phyloP scores from a whole-genome alignment of 2,113 vertebrate species.

The Hassar affinis region DNA sequence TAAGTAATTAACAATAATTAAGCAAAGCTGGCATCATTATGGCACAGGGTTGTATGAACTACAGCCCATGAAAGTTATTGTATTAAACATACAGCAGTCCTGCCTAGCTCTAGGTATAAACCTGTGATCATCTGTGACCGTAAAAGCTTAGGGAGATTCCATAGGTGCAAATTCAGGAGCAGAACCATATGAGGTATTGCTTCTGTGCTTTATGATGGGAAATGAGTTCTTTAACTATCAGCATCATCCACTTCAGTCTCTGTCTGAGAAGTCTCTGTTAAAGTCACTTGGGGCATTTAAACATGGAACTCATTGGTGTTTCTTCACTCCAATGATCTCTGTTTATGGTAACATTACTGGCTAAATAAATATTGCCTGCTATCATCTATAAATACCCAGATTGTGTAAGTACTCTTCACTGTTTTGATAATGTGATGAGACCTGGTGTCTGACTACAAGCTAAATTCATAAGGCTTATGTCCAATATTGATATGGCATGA shows the following conservation, averaged over 20 bases:
- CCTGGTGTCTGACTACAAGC: background rate
- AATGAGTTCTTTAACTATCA: background rate
- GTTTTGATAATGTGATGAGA: background rate
- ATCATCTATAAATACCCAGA: background rate
- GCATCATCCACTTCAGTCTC: background rate
- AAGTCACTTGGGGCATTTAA: background rate
- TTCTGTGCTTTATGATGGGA: background rate
- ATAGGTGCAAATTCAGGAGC: background rate
- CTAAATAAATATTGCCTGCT: background rate
- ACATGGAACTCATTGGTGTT: background rate
- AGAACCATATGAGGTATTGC: background rate
- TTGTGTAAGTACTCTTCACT: background rate
- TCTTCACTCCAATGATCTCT: background rate
- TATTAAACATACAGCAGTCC: too few relatives aligned
- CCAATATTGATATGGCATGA: background rate
- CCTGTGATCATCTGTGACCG: background rate
- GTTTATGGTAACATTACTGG: background rate
- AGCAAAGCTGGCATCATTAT: background rate
- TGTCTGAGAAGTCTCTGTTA: background rate
- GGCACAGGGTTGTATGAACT: background rate
- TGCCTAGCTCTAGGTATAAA: background rate
- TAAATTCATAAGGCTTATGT: background rate
- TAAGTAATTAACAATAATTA: background rate
- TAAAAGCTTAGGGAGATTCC: background rate
- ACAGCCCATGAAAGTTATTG: background rate